Evolutionary conservation across 2,113 vertebrate species (phyloP).

Genomic region (Capreolus pygargus): DNA sequence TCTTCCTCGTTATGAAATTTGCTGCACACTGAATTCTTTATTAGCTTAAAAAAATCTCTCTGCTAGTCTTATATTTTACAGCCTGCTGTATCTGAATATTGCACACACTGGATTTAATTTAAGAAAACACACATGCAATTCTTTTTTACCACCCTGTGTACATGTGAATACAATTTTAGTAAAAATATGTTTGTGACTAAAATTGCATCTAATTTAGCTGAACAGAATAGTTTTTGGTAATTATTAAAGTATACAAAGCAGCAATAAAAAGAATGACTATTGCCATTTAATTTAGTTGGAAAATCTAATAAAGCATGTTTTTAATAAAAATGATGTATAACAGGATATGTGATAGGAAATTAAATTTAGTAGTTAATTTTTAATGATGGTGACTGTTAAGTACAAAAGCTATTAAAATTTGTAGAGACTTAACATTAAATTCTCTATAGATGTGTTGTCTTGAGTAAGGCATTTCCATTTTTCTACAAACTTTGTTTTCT

Average conservation of each 20-base stretch:
- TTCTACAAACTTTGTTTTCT: conserved; percentile 23
- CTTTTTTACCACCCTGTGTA: not conserved
- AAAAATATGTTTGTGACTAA: conserved; percentile 47
- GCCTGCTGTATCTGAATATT: not conserved
- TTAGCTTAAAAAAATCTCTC: not conserved
- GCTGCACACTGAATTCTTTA: not conserved
- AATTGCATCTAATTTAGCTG: conserved; percentile 51
- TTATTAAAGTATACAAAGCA: conserved; percentile 54
- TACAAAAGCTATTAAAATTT: conserved; percentile 70
- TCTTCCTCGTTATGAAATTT: not conserved
- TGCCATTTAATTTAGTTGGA: conserved; percentile 46
- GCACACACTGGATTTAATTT: not conserved
- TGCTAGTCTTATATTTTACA: not conserved
- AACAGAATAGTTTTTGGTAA: not conserved
- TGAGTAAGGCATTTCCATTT: conserved; percentile 60
- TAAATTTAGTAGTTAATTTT: conserved; percentile 72
- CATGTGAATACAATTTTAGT: conserved; percentile 5
- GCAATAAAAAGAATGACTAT: not conserved
- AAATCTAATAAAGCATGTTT: conserved; percentile 60
- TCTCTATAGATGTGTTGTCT: conserved; percentile 59
- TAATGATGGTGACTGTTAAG: conserved; percentile 73
- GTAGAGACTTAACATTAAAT: conserved; percentile 56
- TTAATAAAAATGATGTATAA: conserved; percentile 72
- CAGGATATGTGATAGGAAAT: conserved; percentile 66
- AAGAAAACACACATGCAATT: not conserved